Conservation (phyloP, 1,140 invertebrate species). For the Anadara kagoshimensis region DNA sequence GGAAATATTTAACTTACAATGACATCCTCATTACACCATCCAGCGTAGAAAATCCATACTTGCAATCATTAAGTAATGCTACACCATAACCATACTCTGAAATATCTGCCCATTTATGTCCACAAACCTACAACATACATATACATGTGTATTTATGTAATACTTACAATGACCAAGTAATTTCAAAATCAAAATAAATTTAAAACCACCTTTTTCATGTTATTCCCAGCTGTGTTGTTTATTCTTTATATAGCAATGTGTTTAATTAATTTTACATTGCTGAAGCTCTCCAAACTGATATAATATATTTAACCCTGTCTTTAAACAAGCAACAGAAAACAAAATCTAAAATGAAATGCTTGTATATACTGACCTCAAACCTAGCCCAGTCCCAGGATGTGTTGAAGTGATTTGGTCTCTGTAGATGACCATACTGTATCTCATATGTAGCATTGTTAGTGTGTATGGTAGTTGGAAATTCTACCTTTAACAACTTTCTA, state of each 20-base stretch:
- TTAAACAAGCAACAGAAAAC: too few species aligned
- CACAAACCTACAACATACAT: constrained; percentile 72
- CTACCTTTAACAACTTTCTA: constrained; percentile 77
- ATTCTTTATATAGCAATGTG: not conserved
- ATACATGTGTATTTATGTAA: not conserved
- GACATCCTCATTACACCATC: constrained; percentile 75
- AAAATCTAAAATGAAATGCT: too few species aligned
- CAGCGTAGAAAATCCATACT: constrained; percentile 76
- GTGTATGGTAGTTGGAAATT: constrained; percentile 75
- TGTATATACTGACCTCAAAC: constrained; percentile 31
- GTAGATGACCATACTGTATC: constrained; percentile 76
- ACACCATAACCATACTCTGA: constrained; percentile 76
- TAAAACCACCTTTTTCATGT: not conserved
- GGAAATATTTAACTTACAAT: constrained; percentile 61
- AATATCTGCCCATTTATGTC: constrained; percentile 76
- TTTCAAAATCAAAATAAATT: not conserved
- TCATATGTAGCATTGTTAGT: constrained; percentile 74
- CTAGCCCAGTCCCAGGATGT: constrained; percentile 76
- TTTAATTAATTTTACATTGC: not conserved
- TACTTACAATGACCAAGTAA: not conserved
- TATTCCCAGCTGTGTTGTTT: not conserved
- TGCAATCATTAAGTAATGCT: constrained; percentile 77
- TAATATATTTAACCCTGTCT: too few species aligned
- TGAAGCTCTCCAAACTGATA: not conserved
- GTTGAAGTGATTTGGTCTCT: constrained; percentile 76